Conservation (phyloP, 2,888 invertebrate species). For the Deroplatys truncata region DNA sequence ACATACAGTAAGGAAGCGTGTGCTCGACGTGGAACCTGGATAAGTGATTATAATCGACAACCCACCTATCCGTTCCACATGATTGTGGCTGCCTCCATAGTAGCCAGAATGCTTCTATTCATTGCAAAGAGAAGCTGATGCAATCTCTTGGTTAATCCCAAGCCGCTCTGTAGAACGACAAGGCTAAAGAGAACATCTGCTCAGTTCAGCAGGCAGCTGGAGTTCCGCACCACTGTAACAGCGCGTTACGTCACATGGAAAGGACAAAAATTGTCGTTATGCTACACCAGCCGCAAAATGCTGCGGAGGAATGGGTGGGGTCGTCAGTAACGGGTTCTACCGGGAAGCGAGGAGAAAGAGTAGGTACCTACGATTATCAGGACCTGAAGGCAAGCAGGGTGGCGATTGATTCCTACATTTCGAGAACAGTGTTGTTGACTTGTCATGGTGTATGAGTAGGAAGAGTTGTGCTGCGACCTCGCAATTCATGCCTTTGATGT, state of each 20-base stretch:
- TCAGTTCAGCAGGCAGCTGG: not conserved
- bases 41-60: no score
- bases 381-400: not conserved
- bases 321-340: not conserved
- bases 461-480: not conserved
- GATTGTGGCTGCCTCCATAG: no score
- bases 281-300: no score
- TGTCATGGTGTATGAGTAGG: not conserved
- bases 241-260: not conserved
- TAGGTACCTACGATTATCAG: not conserved
- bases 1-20: no score
- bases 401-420: not conserved
- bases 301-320: not conserved
- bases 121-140: no score
- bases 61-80: no score
- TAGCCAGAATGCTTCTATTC: no score
- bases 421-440: not conserved
- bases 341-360: not conserved
- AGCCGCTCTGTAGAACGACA: not conserved
- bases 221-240: not conserved
- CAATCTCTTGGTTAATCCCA: not conserved
- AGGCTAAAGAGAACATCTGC: not conserved
- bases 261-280: not conserved
- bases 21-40: no score
- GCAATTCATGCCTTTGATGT: not conserved